phyloP scores from a whole-genome alignment of 2,113 vertebrate species.

The Origma solitaria region DNA sequence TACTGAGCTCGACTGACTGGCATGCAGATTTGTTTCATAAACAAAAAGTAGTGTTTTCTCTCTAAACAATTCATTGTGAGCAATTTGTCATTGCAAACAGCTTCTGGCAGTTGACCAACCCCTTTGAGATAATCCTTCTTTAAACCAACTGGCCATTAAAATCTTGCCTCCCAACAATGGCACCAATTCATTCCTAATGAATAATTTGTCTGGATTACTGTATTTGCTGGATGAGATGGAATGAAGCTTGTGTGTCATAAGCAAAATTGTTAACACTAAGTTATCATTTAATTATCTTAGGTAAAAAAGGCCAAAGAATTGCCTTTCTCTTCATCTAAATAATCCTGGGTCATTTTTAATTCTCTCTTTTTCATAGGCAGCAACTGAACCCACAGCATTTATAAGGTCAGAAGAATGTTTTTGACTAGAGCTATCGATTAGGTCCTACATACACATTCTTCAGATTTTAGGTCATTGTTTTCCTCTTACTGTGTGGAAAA shows the following conservation, averaged over 20 bases:
- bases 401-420: background rate
- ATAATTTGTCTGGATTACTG: slow-evolving; percentile 59
- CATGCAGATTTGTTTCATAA: slow-evolving; percentile 68
- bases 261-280: slow-evolving; percentile 42
- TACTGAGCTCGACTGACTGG: background rate
- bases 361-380: background rate
- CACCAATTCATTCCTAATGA: slow-evolving; percentile 56
- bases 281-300: background rate
- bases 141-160: slow-evolving; percentile 69
- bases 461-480: background rate
- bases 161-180: slow-evolving; percentile 46
- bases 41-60: slow-evolving; percentile 68
- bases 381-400: background rate
- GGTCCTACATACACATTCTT: background rate
- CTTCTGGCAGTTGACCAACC: slow-evolving; percentile 65
- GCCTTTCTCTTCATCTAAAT: slow-evolving; percentile 8
- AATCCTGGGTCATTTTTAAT: background rate
- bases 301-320: background rate
- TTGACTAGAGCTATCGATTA: background rate
- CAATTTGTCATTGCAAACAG: slow-evolving; percentile 64
- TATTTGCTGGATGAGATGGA: slow-evolving; percentile 43
- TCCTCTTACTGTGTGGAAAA: background rate
- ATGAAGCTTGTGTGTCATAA: slow-evolving; percentile 30
- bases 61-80: slow-evolving; percentile 67
- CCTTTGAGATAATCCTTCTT: slow-evolving; percentile 59